Evolutionary conservation across 1,140 invertebrate genomes (phyloP), one percentile per base, ranked within the genome.

Genomic region (Apis mellifera): DNA sequence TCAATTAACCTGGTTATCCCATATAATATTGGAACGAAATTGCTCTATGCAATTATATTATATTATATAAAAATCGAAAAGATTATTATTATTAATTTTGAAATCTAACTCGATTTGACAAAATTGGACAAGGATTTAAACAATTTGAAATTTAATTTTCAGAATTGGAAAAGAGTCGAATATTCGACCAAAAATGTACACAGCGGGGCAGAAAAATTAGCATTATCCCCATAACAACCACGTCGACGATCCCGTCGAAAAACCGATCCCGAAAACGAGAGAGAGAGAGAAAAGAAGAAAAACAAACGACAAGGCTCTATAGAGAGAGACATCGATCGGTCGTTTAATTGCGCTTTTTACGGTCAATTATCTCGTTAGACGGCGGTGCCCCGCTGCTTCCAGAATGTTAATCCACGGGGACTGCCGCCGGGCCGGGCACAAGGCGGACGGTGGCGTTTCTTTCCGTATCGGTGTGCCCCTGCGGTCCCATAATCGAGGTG

Each of bases 361-460:
- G 19, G 54, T 77, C 69, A 77, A 78, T 83, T 83, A 85, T 82
- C 79, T 82, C 79, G 83, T 82, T 82, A 82, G 72, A 77, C 57
- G 65, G 59, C 72, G 66, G 68, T 77, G n/a, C 42, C 79, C 83
- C 59, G 79, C 83, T 77, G 73, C 42, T 84, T 60, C 50, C 52
- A 66, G 78, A 78, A 82, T 82, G 82, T 77, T 83, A 84, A 84
- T 84, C 69, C 82, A 57, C 15, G 19, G n/a, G 13, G 21, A 19
- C 66, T 23, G 68, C 52, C 57, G n/a, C n/a, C 12, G 60, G 7
- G 4, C 59, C 59, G 48, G 21, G 55, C 65, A 55, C 54, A 17
- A 50, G 23, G 21, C 21, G n/a, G 59, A 59, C 32, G 23, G n/a
- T n/a, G 54, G 21, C 55, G 77, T 81, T 84, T 84, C 82, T 84